Percentiles rank a stretch among this genome's conserved stretches.
phyloP scores from a whole-genome alignment of 2,113 vertebrate genomes.

The Paratilapia polleni region DNA sequence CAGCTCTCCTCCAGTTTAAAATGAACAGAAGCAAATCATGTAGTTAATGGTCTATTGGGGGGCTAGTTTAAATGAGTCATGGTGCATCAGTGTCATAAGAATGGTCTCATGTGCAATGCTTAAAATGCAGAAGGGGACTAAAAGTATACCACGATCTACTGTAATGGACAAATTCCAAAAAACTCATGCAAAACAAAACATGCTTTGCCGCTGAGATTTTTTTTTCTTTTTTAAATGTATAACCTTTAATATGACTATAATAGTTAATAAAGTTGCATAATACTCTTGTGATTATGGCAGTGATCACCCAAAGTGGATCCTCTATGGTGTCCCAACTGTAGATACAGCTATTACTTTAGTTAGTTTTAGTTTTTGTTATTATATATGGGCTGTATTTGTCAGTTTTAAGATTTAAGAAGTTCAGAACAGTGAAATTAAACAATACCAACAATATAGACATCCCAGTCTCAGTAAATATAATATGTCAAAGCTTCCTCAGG shows the following conservation, averaged over 20 bases:
- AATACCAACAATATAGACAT: not conserved
- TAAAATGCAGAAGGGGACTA: not conserved
- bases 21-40: conserved; percentile 24
- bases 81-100: conserved; percentile 16
- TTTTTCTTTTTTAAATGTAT: rapidly evolving
- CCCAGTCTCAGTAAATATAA: not conserved
- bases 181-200: rapidly evolving
- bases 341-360: too few species aligned
- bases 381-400: not conserved
- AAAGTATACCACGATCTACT: not conserved
- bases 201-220: too few species aligned
- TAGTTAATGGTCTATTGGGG: conserved; percentile 13
- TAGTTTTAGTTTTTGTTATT: not conserved
- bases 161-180: not conserved
- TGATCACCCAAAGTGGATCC: too few species aligned
- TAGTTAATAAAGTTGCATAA: not conserved
- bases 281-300: not conserved
- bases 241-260: not conserved
- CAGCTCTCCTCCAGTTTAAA: conserved; percentile 28
- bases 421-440: not conserved
- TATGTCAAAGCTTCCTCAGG: not conserved
- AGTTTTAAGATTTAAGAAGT: not conserved
- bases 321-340: too few species aligned
- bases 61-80: conserved; percentile 24
- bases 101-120: not conserved